phyloP scores from a whole-genome alignment of 2,113 vertebrate genomes.

The Ammodytes dubius region DNA sequence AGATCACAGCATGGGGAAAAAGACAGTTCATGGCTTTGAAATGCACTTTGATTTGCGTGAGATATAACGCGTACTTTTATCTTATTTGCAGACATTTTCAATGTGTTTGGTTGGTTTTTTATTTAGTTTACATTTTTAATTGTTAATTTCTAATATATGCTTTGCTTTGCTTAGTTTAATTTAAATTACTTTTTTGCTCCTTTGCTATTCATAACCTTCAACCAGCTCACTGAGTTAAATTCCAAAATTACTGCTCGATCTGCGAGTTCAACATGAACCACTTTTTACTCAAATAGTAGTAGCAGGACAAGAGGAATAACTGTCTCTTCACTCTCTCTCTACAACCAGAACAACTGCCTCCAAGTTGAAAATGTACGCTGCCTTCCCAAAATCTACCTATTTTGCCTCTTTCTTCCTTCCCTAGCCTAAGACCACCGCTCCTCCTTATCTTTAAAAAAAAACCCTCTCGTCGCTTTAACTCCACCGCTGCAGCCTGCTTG shows the following conservation, averaged over 20 bases:
- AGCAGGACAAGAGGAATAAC: conserved; percentile 17
- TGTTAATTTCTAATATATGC: conserved; percentile 27
- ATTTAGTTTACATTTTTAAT: conserved; percentile 40
- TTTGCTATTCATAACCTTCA: conserved; percentile 52
- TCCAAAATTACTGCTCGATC: conserved; percentile 6
- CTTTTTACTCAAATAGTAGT: background rate
- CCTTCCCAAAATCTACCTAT: background rate
- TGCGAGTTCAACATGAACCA: background rate
- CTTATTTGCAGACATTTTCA: conserved; percentile 54
- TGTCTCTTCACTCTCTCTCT: conserved; percentile 16
- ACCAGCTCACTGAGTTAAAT: background rate
- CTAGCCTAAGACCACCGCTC: background rate
- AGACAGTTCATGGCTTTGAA: conserved; percentile 57
- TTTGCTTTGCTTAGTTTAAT: conserved; percentile 56
- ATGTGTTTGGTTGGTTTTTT: conserved; percentile 41
- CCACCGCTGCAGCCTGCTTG: background rate
- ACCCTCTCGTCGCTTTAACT: conserved; percentile 2
- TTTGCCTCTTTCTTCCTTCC: background rate
- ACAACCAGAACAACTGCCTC: conserved; percentile 30
- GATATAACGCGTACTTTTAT: conserved; percentile 26
- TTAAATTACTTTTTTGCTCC: conserved; percentile 52
- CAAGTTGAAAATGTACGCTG: conserved; percentile 15
- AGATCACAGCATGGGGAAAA: conserved; percentile 62
- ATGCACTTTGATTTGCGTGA: conserved; percentile 55
- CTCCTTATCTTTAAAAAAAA: background rate